Base-by-base conservation (phyloP, 2,888 invertebrate genomes). In the Hypomecis punctinalis region DNA sequence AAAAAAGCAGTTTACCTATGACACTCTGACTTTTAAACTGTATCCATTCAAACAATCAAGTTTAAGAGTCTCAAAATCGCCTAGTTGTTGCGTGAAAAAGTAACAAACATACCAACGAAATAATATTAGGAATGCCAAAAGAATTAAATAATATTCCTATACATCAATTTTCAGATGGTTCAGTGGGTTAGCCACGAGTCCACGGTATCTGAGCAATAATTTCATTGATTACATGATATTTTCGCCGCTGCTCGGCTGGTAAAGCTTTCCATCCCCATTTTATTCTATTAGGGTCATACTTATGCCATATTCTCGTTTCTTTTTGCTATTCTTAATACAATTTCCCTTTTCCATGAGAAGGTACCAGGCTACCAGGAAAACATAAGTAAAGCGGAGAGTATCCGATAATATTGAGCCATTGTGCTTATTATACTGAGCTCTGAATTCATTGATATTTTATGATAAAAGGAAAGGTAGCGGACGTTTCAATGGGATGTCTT, bases 341-440 rank as follows among this genome's bases (percentile, higher is more conserved):
- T 61, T 61, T 54, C 42, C 56, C 37, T 47, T 56, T 60, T 49
- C 42, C 42, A 53, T 42, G 59, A 63, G 49, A 58, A 63, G 65
- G 60, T 66, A 58, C 49, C 33, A 59, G 62, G 47, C 61, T 74
- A 76, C 78, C 72, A 77, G 76, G 78, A 76, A 69, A 76, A 75
- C 68, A 78, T 78, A 73, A 75, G 66, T 71, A 58, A 52, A 60
- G 68, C 69, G 48, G 72, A 72, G 72, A 72, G 72, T 74, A 73
- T 72, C 73, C 73, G 74, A 77, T 78, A 77, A 76, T 75, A 73
- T 74, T 66, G 67, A 68, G 64, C 63, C 69, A 54, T 63, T 63
- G 58, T 53, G 71, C 45, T 61, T 74, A 76, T 78, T 78, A 74
- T 77, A 68, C 74, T 37, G 47, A 56, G 64, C 70, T 61, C 72